phyloP scores from a whole-genome alignment of 2,113 vertebrate genomes.

The Canis aureus region DNA sequence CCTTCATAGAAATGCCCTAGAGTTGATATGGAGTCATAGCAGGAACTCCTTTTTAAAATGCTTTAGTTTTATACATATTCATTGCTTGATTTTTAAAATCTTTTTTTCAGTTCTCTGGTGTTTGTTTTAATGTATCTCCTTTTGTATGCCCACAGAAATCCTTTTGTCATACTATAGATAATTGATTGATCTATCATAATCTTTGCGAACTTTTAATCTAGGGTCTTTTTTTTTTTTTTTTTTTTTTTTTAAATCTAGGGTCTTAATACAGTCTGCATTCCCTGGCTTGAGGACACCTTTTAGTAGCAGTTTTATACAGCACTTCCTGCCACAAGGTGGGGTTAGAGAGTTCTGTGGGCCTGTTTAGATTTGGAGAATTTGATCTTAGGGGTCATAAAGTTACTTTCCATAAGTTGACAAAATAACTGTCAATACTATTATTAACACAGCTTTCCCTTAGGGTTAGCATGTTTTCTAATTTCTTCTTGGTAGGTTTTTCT shows the following conservation, averaged over 20 bases:
- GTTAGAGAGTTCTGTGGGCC: neutral
- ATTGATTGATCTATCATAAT: neutral
- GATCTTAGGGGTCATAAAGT: neutral
- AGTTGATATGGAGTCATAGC: neutral
- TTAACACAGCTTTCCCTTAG: neutral
- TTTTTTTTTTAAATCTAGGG: neutral
- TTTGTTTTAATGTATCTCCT: constrained; percentile 55
- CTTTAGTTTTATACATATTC: neutral
- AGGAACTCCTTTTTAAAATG: neutral
- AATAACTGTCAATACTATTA: neutral
- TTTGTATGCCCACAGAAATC: neutral
- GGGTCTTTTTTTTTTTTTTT: neutral
- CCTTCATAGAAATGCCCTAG: neutral
- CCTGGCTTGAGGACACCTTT: neutral
- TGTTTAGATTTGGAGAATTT: neutral
- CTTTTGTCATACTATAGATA: constrained; percentile 8
- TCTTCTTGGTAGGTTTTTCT: neutral
- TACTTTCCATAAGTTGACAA: constrained; percentile 3
- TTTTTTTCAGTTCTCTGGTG: neutral
- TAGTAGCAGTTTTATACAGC: neutral
- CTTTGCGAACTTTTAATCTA: neutral
- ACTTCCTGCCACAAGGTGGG: neutral
- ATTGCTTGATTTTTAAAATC: neutral
- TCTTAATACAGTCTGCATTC: neutral
- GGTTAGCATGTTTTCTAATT: neutral